These are phyloP conservation scores for Sigmodon hispidus DNA, from an alignment of 2,113 vertebrate genomes.

Conservation along the genomic window DNA sequence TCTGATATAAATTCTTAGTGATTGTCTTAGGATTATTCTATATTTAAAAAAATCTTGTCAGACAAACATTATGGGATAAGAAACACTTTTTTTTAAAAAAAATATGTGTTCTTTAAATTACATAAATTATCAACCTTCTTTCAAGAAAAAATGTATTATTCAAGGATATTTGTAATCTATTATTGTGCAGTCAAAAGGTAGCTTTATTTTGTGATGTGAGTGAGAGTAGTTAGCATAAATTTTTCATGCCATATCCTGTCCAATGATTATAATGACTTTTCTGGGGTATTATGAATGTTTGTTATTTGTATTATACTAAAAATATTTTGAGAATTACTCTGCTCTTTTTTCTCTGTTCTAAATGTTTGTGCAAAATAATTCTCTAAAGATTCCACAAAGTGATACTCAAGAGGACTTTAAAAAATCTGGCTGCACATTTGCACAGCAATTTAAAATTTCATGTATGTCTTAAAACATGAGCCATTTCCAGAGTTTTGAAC, in stretches of 20 bases:
- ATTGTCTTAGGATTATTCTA: background rate
- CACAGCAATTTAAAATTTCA: background rate
- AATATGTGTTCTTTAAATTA: background rate
- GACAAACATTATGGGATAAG: background rate
- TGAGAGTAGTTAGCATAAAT: background rate
- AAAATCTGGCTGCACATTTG: background rate
- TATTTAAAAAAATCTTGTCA: background rate
- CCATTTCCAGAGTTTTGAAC: background rate
- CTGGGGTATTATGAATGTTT: background rate
- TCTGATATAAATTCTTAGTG: background rate
- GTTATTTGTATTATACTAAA: background rate
- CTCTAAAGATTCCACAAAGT: background rate
- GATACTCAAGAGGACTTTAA: background rate
- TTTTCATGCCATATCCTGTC: background rate
- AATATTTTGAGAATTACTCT: background rate
- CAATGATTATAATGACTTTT: background rate
- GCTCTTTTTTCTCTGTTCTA: background rate
- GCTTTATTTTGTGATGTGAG: conserved; percentile 1
- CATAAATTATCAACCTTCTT: background rate
- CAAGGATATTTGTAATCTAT: background rate
- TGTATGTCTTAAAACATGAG: background rate
- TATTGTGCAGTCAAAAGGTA: background rate
- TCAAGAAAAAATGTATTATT: background rate
- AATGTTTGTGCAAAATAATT: background rate
- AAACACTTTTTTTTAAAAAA: background rate